Conservation (phyloP, 1,140 invertebrate genomes). For the Scaptomyza hsui region DNA sequence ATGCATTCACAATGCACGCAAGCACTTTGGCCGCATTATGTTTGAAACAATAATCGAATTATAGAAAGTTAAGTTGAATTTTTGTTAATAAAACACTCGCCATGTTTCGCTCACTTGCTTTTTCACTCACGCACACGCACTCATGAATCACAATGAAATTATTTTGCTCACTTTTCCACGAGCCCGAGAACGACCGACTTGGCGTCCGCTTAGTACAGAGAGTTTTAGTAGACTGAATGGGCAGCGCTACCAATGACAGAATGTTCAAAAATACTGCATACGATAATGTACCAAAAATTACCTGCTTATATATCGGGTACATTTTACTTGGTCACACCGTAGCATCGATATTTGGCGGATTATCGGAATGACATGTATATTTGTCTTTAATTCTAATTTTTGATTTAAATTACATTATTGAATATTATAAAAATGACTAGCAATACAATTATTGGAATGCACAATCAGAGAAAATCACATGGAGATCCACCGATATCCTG, state of each 20-base stretch:
- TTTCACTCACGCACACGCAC: slow-evolving; percentile 42
- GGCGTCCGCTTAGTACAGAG: slow-evolving; percentile 40
- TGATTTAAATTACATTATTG: slow-evolving; percentile 26
- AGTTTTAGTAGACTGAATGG: slow-evolving; percentile 39
- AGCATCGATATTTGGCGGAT: neutral
- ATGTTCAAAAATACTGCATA: neutral
- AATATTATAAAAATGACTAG: slow-evolving; percentile 63
- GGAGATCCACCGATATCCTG: slow-evolving; percentile 6
- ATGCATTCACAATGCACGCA: slow-evolving; percentile 43
- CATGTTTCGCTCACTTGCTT: slow-evolving; percentile 55
- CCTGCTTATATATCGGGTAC: neutral
- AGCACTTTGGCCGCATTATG: slow-evolving; percentile 41
- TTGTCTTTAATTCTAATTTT: slow-evolving; percentile 12
- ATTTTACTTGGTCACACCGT: neutral
- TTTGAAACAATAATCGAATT: slow-evolving; percentile 33
- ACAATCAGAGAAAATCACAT: slow-evolving; percentile 43
- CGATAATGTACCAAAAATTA: slow-evolving; percentile 9
- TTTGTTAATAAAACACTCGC: slow-evolving; percentile 61
- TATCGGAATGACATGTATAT: neutral
- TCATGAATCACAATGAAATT: slow-evolving; percentile 48
- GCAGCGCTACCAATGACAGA: neutral
- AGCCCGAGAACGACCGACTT: slow-evolving; percentile 43
- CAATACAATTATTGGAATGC: slow-evolving; percentile 21
- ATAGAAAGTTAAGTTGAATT: slow-evolving; percentile 53
- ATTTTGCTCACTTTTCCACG: slow-evolving; percentile 31